These are phyloP conservation scores for Apotomis capreana DNA, from an alignment of 2,888 invertebrate genomes.

Conservation along the genomic window DNA sequence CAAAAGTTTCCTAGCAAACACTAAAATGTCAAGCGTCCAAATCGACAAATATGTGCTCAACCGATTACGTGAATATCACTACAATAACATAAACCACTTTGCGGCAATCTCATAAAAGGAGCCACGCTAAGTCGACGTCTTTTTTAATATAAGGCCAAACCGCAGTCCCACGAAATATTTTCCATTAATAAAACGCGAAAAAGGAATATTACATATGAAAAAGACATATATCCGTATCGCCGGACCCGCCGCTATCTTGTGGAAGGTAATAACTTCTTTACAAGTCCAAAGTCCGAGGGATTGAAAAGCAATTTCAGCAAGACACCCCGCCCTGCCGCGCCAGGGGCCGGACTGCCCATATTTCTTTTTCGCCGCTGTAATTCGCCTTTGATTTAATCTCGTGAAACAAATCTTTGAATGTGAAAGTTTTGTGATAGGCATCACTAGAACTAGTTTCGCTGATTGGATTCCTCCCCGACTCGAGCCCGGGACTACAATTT, in stretches of 20 bases:
- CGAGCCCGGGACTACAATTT: conserved; percentile 66
- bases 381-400: conserved; percentile 84
- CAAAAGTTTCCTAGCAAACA: neutral
- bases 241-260: conserved; percentile 82
- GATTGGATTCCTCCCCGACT: conserved; percentile 77
- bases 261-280: conserved; percentile 85
- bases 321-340: conserved; percentile 78
- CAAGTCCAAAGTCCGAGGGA: conserved; percentile 85
- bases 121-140: conserved; percentile 71
- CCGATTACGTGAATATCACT: conserved; percentile 41
- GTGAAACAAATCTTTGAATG: conserved; percentile 84
- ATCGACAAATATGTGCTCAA: conserved; percentile 22
- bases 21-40: neutral
- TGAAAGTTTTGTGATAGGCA: conserved; percentile 82
- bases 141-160: conserved; percentile 81
- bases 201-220: conserved; percentile 84
- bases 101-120: conserved; percentile 76
- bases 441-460: conserved; percentile 79
- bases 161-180: conserved; percentile 82
- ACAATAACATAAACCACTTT: conserved; percentile 69
- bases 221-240: conserved; percentile 83
- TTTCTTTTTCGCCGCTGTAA: conserved; percentile 84
- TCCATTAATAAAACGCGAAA: conserved; percentile 85
- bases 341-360: conserved; percentile 79
- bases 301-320: conserved; percentile 85